Base-by-base conservation (phyloP, 2,888 invertebrate genomes). In the Drosophila mettleri region DNA sequence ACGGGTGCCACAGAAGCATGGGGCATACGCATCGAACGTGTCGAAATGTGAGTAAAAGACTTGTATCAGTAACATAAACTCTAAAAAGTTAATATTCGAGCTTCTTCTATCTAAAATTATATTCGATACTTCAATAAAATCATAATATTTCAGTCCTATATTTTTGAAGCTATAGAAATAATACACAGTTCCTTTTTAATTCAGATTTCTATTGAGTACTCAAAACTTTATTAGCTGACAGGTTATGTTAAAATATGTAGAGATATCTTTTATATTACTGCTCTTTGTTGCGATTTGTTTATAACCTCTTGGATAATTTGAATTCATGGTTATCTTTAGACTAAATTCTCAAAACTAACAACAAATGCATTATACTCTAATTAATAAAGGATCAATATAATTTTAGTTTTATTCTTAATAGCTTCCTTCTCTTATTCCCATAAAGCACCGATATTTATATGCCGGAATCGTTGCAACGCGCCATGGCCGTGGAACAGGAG, bases 21-120 rank as follows among this genome's bases (percentile, higher is more conserved):
- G 97, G 97, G 97, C 20, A 96, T 97, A 33, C 97, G 97, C 92
- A 97, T 98, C 14, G 98, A 98, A 91, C 93, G 98, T 74, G 98
- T 98, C n/a, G 98, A 98, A 94, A 97, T 98, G 97, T 97, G 63
- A 78, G 80, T 76, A 33, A 3, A 4, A 39, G 4, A 48, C 1
- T 20, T 2, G 2, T 14, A 14, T 1, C 8, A 31, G 3, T 22
- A 3, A 22, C 2, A 41, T 14, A 14, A 1, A 22, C 3, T 8
- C 18, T 9, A 10, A 20, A 16, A 8, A 38, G 10, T 10, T 0
- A n/a, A 36, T n/a, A 16, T 9, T 39, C 20, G 12, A 14, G 14
- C 24, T n/a, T n/a, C n/a, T n/a, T n/a, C n/a, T n/a, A n/a, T n/a
- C n/a, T n/a, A n/a, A n/a, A n/a, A n/a, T n/a, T n/a, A n/a, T n/a